Evolutionary conservation across 2,888 invertebrate genomes (phyloP).

Genomic region (Synanthedon vespiformis): DNA sequence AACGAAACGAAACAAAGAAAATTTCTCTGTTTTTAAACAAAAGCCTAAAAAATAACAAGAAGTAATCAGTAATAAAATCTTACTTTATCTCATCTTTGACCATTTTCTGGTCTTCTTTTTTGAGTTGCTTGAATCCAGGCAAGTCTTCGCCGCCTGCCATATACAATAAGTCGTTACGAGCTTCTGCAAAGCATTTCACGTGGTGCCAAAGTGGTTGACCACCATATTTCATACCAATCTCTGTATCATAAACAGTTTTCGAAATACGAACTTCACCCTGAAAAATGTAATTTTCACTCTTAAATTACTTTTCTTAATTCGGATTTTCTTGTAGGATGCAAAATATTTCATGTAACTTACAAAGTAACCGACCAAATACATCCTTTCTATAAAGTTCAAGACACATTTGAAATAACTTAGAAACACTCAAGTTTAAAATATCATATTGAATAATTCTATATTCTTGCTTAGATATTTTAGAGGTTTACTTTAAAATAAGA

Average conservation of each 20-base stretch:
- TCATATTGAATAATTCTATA: too few species aligned
- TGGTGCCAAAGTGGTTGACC: constrained; percentile 93
- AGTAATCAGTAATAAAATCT: constrained; percentile 24
- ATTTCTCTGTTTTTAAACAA: too few species aligned
- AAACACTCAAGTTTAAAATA: too few species aligned
- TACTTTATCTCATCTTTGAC: constrained; percentile 76
- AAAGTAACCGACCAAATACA: too few species aligned
- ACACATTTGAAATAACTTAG: too few species aligned
- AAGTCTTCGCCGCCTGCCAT: constrained; percentile 78
- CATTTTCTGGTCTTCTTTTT: constrained; percentile 76
- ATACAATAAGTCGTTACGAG: constrained; percentile 78
- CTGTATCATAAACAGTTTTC: constrained; percentile 87
- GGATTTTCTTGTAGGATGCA: too few species aligned
- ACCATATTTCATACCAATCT: constrained; percentile 83
- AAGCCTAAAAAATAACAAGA: not conserved
- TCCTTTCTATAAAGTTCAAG: too few species aligned
- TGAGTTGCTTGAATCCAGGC: constrained; percentile 80
- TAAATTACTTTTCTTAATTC: too few species aligned
- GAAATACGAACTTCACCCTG: constrained; percentile 81
- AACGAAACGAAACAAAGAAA: too few species aligned
- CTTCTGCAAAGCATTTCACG: constrained; percentile 86
- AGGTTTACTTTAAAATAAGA: too few species aligned
- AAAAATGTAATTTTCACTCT: constrained; percentile 9
- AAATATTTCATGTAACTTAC: too few species aligned
- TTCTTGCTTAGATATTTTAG: too few species aligned